Base-by-base conservation (phyloP, 2,888 invertebrate species). In the Euphydryas editha region DNA sequence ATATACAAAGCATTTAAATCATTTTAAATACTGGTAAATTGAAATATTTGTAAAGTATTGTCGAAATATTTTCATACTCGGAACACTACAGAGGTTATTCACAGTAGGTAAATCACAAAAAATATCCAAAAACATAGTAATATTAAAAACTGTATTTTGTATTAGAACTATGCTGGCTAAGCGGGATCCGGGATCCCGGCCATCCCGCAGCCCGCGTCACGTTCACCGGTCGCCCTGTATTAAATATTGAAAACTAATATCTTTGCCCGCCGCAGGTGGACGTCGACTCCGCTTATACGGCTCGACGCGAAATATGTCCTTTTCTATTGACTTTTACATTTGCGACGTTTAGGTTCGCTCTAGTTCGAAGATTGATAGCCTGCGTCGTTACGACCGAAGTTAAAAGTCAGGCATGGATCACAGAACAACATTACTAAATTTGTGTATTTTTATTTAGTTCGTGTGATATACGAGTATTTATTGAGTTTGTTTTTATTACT, bases 171-270 rank as follows among this genome's bases (percentile, higher is more conserved):
- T 37, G 47, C 20, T 36, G 51, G 49, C 36, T 17, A 60, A 60
- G 60, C 60, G 11, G 21, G 37, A 24, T 24, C 51, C 60, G 20
- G 47, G 30, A 15, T 37, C 36, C 42, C 42, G 42, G 30, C 30
- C 5, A n/a, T 54, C 54, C 36, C 36, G 51, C 10, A 36, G 17
- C 54, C 54, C 59, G 62, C 65, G 66, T 63, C 69, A 68, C 71
- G 63, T 66, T 62, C 71, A 59, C 30, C 65, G 46, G 56, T 3
- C 49, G 57, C 72, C 59, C 63, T 47, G 63, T 68, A 79, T 78
- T 77, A 78, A 78, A 78, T 77, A 78, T 79, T 79, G 75, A 78
- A 76, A 73, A 76, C 74, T 77, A 76, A 77, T 78, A 77, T 75
- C 73, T 68, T 64, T 65, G 62, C 60, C 66, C 69, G 67, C 47